Percentiles rank a stretch among this genome's conserved stretches.
Conservation (phyloP, 1,140 invertebrate genomes). For the Ceratina calcarata region DNA sequence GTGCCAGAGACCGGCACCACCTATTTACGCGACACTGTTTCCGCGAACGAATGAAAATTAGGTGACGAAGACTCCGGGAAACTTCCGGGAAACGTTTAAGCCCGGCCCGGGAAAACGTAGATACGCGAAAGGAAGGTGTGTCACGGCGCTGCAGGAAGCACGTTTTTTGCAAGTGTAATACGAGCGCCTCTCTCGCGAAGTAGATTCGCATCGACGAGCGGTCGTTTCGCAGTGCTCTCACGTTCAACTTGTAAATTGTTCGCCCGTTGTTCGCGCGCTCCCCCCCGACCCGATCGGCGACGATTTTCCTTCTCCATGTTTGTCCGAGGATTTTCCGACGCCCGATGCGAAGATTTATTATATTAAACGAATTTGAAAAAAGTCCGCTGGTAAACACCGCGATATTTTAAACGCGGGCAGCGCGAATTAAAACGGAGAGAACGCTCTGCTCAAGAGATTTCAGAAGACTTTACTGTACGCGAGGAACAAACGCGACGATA, state of each 20-base stretch:
- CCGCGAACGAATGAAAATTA: constrained; percentile 46
- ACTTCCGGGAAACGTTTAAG: constrained; percentile 35
- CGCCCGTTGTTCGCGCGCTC: too few species aligned
- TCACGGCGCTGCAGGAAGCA: background rate
- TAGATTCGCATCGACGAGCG: background rate
- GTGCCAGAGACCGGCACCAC: background rate
- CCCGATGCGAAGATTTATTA: too few species aligned
- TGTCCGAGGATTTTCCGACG: too few species aligned
- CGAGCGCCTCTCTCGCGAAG: background rate
- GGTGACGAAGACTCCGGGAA: constrained; percentile 26
- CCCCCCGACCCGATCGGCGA: too few species aligned
- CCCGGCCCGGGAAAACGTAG: constrained; percentile 14
- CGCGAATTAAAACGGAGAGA: too few species aligned
- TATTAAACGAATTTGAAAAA: too few species aligned
- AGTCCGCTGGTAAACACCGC: too few species aligned
- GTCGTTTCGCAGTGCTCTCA: background rate
- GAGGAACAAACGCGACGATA: too few species aligned
- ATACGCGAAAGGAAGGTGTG: background rate
- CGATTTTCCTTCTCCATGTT: background rate
- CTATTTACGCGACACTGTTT: constrained; percentile 46
- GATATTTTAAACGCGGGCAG: too few species aligned
- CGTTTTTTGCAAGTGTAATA: constrained; percentile 34
- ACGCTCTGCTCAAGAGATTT: too few species aligned
- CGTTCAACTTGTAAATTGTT: background rate
- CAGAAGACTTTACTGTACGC: too few species aligned